A percentile compares a stretch with the other conserved stretches of the same genome.
These are phyloP conservation scores for Aldabrachelys gigantea DNA, from an alignment of 2,113 vertebrate species.

Conservation along the genomic window DNA sequence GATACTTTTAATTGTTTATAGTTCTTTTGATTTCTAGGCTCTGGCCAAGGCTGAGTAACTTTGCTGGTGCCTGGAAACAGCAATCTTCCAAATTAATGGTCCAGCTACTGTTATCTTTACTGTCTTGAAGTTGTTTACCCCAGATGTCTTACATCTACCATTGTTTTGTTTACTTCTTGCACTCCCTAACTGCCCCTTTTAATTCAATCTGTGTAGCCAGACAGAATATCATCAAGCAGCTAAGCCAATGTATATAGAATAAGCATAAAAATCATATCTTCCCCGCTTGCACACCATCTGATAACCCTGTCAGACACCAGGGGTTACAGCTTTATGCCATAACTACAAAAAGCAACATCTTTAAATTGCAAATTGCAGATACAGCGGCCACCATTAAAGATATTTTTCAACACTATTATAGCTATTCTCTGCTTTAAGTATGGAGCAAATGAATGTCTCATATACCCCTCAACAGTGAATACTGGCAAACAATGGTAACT, in stretches of 20 bases:
- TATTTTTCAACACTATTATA: background rate
- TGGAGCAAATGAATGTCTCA: background rate
- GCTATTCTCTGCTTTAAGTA: background rate
- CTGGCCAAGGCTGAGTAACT: background rate
- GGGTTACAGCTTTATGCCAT: background rate
- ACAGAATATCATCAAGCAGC: background rate
- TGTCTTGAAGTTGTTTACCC: background rate
- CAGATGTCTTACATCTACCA: background rate
- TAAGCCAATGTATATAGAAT: background rate
- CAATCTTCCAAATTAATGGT: background rate
- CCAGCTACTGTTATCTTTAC: background rate
- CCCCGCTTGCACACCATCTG: background rate
- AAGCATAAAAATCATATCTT: background rate
- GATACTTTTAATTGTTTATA: background rate
- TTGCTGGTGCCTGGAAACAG: background rate
- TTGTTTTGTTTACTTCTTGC: background rate
- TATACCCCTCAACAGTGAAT: background rate
- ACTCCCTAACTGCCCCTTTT: background rate
- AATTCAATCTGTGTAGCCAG: background rate
- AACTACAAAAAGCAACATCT: background rate
- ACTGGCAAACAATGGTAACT: background rate
- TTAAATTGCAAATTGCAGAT: background rate
- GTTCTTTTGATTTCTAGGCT: background rate
- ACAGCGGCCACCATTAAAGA: background rate
- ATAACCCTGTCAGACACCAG: background rate